A percentile compares a stretch with the other conserved stretches of the same genome.
Conservation (phyloP, 2,113 vertebrate genomes). For the Montifringilla adamsi region DNA sequence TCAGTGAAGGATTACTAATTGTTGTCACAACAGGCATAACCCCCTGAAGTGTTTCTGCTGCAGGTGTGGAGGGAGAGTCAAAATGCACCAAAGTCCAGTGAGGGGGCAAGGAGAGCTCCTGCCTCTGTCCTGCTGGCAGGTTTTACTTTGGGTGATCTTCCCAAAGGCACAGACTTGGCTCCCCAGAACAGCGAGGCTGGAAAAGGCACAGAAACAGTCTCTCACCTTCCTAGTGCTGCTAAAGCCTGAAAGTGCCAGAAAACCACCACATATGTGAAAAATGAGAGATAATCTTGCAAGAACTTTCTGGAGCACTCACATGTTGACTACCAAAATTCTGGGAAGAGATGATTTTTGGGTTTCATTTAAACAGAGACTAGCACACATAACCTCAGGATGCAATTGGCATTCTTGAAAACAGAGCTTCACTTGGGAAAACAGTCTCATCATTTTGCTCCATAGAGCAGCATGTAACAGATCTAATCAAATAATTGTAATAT, state of each 20-base stretch:
- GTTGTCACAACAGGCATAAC: background rate
- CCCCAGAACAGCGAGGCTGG: background rate
- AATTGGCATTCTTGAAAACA: background rate
- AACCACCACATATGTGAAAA: background rate
- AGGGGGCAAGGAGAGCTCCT: background rate
- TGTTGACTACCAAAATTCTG: background rate
- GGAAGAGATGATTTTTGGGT: background rate
- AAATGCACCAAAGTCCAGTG: background rate
- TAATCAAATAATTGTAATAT: conserved; percentile 26
- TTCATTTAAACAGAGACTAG: background rate
- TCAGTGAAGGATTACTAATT: background rate
- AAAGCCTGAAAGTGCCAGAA: background rate
- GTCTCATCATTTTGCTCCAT: background rate
- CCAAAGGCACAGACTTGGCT: background rate
- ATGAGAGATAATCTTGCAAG: background rate
- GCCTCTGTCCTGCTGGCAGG: background rate
- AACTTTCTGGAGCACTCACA: background rate
- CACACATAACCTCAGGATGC: background rate
- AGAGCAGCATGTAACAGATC: background rate
- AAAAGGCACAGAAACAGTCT: background rate
- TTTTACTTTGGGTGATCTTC: background rate
- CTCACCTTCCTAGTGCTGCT: background rate
- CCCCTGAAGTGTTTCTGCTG: background rate
- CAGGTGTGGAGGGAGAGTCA: background rate
- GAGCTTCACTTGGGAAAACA: background rate